Evolutionary conservation across 1,140 invertebrate genomes (phyloP).

Genomic region (Aphelinus atriplicis): DNA sequence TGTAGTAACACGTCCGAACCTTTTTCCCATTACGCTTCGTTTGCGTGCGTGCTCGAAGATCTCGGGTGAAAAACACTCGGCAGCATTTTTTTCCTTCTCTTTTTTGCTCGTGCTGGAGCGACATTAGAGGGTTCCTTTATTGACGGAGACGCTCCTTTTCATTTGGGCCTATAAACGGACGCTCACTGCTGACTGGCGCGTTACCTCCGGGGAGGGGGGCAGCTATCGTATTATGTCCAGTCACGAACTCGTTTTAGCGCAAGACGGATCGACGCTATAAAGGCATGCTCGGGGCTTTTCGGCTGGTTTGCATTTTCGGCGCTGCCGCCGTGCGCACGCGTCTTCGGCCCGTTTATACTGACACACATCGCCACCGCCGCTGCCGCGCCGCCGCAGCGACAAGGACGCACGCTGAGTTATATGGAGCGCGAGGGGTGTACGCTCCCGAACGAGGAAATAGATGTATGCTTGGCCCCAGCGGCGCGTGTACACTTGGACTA

Average conservation of each 20-base stretch:
- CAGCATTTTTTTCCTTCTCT: neutral
- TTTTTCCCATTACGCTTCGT: too few species aligned
- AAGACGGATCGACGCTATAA: constrained; percentile 64
- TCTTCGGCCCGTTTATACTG: constrained; percentile 1
- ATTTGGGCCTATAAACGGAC: constrained; percentile 45
- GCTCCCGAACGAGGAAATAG: neutral
- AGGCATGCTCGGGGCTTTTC: constrained; percentile 51
- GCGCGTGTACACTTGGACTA: too few species aligned
- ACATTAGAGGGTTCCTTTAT: constrained; percentile 9
- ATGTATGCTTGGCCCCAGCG: too few species aligned
- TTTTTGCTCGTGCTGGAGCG: neutral
- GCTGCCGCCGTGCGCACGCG: neutral
- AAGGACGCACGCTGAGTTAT: neutral
- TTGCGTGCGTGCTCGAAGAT: too few species aligned
- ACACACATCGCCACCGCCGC: neutral
- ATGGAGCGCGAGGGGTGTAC: neutral
- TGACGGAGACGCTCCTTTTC: constrained; percentile 29
- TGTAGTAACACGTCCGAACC: too few species aligned
- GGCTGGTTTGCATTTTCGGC: constrained; percentile 53
- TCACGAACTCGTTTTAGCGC: constrained; percentile 66
- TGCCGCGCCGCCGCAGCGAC: neutral
- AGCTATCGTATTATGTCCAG: constrained; percentile 65
- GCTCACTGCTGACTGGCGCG: constrained; percentile 15
- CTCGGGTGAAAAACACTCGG: neutral
- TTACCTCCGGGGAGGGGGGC: constrained; percentile 45